A percentile compares a stretch with the other conserved stretches of the same genome.
phyloP scores from a whole-genome alignment of 2,888 invertebrate genomes.

The Drosophila limbata region DNA sequence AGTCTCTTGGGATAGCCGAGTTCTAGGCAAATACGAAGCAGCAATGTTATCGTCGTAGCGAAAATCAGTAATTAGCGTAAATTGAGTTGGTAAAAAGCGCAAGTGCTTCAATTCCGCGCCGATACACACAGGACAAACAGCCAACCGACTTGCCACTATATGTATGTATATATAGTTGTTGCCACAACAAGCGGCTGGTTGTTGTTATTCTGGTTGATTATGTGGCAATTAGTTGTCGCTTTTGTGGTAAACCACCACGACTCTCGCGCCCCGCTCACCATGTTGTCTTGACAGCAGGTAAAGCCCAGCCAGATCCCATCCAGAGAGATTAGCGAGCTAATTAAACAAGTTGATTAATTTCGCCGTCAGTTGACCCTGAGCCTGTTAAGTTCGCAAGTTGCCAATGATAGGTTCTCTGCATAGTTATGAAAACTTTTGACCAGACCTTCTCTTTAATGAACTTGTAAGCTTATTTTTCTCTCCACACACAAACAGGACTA shows the following conservation, averaged over 20 bases:
- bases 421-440: constrained; percentile 48
- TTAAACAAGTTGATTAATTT: constrained; percentile 75
- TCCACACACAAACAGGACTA: constrained; percentile 1
- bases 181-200: constrained; percentile 29
- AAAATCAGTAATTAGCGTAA: constrained; percentile 80
- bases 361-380: constrained; percentile 56
- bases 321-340: constrained; percentile 62
- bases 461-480: constrained; percentile 15
- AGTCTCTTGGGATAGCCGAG: constrained; percentile 34
- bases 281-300: constrained; percentile 58
- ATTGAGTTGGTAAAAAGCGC: constrained; percentile 79
- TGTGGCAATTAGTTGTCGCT: constrained; percentile 79
- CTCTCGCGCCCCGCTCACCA: constrained; percentile 2
- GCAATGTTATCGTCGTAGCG: constrained; percentile 60
- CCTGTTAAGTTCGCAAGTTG: constrained; percentile 19
- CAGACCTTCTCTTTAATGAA: constrained; percentile 16
- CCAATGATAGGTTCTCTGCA: constrained; percentile 28
- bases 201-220: constrained; percentile 58
- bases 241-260: constrained; percentile 61
- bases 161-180: constrained; percentile 25
- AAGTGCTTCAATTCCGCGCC: constrained; percentile 63
- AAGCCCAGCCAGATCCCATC: constrained; percentile 16
- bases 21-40: constrained; percentile 26
- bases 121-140: constrained; percentile 14
- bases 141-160: constrained; percentile 15